Base-by-base conservation (phyloP, 2,797 vertebrate genomes). In the Squalus acanthias region DNA sequence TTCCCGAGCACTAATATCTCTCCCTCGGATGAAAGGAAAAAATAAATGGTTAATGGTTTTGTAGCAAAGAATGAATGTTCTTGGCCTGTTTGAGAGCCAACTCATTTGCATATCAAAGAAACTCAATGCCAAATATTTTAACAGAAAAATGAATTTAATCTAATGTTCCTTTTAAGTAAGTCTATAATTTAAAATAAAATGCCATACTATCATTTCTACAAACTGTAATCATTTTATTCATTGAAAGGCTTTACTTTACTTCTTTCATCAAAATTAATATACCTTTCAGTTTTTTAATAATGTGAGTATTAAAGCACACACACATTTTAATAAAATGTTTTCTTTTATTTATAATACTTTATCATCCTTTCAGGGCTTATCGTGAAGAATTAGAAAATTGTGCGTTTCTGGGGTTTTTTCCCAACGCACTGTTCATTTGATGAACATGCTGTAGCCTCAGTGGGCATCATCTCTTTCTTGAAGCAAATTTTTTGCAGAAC, bases 281-380 rank as follows among this genome's bases (percentile, higher is more conserved):
- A 70, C 0, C 60, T 92, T 65, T 92, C 89, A 92, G 89, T 92
- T 89, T 85, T 92, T 65, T 92, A 92, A 92, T 70, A 69, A 94
- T 65, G 2, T 26, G 22, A 69, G 39, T 94, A 94, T 70, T 94
- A 94, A 69, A 39, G 65, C 6, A 2, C 22, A 63, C 10, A 67
- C n/a, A 24, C 7, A 17, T 67, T 94, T 94, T 67, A 94, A 69
- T 94, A 94, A 94, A 24, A 94, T 46, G 39, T 50, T 94, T 69
- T 57, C 20, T 94, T 94, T 69, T 20, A 70, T 69, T 94, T 46
- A 94, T 67, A 70, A 22, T 94, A 94, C 5, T 46, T 6, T 67
- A 69, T 94, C 20, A 69, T 24, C 65, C 39, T 12, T 65, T 69
- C 63, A 5, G 65, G 65, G 65, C 33, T 94, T 69, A n/a, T 69